A percentile compares a stretch with the other conserved stretches of the same genome.
phyloP scores from a whole-genome alignment of 2,888 invertebrate genomes.

The Gasteruption jaculator region DNA sequence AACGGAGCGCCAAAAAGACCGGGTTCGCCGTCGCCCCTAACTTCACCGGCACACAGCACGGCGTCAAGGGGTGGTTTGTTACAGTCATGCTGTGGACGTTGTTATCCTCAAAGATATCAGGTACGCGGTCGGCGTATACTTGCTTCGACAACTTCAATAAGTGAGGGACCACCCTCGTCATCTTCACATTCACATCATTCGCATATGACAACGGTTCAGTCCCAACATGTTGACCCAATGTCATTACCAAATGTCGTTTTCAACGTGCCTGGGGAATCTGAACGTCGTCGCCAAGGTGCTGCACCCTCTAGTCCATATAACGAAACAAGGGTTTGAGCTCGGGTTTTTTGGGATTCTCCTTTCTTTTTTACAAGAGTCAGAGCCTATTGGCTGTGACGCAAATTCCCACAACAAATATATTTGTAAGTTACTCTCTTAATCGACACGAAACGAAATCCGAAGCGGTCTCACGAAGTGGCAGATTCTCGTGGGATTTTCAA shows the following conservation, averaged over 20 bases:
- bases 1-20: conserved; percentile 92
- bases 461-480: no score
- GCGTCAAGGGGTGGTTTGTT: conserved; percentile 66
- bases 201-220: conserved; percentile 28
- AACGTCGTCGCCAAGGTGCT: conserved; percentile 30
- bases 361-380: no score
- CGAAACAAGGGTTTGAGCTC: conserved; percentile 47
- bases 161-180: conserved; percentile 44
- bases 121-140: conserved; percentile 57
- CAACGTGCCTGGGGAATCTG: conserved; percentile 42
- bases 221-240: conserved; percentile 37
- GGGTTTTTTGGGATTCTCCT: no score
- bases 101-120: conserved; percentile 87
- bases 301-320: conserved; percentile 42
- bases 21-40: conserved; percentile 81
- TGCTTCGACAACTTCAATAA: conserved; percentile 48
- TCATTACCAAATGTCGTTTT: conserved; percentile 47
- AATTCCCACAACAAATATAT: no score
- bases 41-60: conserved; percentile 82
- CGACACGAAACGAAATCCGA: no score
- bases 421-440: no score
- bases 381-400: no score
- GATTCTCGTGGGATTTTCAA: no score
- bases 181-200: conserved; percentile 44
- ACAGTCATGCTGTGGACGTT: conserved; percentile 78